These are phyloP conservation scores for Acronicta psi DNA, from an alignment of 2,888 invertebrate species.

Conservation along the genomic window DNA sequence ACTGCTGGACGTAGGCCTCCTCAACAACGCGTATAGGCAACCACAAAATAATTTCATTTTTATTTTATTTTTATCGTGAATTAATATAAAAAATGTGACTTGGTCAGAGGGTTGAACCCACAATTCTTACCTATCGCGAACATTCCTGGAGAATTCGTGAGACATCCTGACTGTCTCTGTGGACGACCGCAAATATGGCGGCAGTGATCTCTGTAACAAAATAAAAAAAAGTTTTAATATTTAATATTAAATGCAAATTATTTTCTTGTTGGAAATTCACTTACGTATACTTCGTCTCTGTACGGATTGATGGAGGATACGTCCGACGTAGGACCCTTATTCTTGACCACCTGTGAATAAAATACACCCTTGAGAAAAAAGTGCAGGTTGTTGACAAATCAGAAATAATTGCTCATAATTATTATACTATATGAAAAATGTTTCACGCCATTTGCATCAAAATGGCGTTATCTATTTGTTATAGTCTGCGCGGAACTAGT, in stretches of 20 bases:
- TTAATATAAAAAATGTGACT: not conserved
- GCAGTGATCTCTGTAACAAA: constrained; percentile 76
- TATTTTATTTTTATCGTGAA: not conserved
- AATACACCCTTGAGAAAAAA: constrained; percentile 3
- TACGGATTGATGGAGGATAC: constrained; percentile 69
- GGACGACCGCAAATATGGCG: constrained; percentile 79
- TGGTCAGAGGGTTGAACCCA: too few species aligned
- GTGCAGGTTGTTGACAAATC: too few species aligned
- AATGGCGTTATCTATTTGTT: too few species aligned
- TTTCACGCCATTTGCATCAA: too few species aligned
- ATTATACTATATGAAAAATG: too few species aligned
- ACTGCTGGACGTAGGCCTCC: too few species aligned
- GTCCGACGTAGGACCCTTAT: constrained; percentile 77
- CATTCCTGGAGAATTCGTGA: constrained; percentile 71
- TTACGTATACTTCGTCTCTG: constrained; percentile 80
- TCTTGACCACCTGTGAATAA: constrained; percentile 78
- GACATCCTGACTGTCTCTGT: constrained; percentile 82
- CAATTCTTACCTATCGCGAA: constrained; percentile 70
- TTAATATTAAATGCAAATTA: too few species aligned
- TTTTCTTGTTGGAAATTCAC: constrained; percentile 48
- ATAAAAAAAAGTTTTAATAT: not conserved
- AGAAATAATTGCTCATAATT: too few species aligned
- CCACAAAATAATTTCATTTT: too few species aligned
- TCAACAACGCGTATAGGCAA: too few species aligned
- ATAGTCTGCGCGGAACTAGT: too few species aligned